Conservation (phyloP, 2,113 vertebrate species). For the Dendropsophus ebraccatus region DNA sequence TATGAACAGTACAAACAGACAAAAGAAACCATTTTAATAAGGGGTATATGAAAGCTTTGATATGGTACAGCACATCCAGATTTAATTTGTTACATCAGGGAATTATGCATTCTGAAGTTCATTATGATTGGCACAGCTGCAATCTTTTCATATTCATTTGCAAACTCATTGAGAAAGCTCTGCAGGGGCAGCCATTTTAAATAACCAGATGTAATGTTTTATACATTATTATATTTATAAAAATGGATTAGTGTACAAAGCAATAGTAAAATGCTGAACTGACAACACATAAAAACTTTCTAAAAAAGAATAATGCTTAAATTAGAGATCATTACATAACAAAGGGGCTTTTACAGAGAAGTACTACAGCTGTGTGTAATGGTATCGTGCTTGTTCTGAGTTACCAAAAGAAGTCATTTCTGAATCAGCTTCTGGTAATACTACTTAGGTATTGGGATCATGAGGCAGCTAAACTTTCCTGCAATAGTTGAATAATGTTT, state of each 20-base stretch:
- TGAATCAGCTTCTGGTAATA: neutral
- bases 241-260: neutral
- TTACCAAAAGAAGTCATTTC: neutral
- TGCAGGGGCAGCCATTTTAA: slow-evolving; percentile 13
- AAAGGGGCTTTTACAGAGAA: neutral
- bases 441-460: neutral
- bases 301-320: neutral
- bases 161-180: slow-evolving; percentile 26
- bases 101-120: slow-evolving; percentile 1
- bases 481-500: neutral
- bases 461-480: neutral
- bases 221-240: neutral
- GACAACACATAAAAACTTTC: neutral
- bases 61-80: slow-evolving; percentile 35
- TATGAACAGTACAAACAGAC: neutral
- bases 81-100: slow-evolving; percentile 33
- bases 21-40: slow-evolving; percentile 6
- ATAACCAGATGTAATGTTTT: slow-evolving; percentile 22
- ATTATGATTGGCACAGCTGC: slow-evolving; percentile 46
- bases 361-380: neutral
- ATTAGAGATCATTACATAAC: neutral
- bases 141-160: slow-evolving; percentile 45
- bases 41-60: slow-evolving; percentile 35
- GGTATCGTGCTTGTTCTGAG: neutral
- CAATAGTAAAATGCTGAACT: neutral